phyloP scores from a whole-genome alignment of 2,888 invertebrate genomes.

The Chirona hameri region DNA sequence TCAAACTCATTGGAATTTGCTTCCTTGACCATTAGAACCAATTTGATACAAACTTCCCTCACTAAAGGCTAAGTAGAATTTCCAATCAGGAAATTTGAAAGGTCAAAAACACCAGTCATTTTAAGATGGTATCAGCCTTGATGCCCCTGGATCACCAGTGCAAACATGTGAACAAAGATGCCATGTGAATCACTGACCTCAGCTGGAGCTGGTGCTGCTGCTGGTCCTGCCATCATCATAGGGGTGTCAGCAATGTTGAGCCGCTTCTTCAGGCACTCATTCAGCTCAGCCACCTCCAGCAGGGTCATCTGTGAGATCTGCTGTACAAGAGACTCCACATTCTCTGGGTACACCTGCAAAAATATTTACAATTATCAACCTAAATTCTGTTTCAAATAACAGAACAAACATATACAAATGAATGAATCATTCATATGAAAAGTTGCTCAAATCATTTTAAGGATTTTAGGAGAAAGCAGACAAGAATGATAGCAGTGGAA shows the following conservation, averaged over 20 bases:
- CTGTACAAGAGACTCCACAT: slow-evolving; percentile 78
- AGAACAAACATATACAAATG: not conserved
- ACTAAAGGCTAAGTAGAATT: too few species aligned
- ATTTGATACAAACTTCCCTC: too few species aligned
- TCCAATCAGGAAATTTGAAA: too few species aligned
- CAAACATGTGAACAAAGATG: too few species aligned
- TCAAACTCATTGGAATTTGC: too few species aligned
- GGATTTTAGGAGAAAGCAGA: not conserved
- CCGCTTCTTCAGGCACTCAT: slow-evolving; percentile 77
- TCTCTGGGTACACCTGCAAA: slow-evolving; percentile 69
- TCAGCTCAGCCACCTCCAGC: slow-evolving; percentile 91
- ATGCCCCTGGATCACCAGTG: too few species aligned
- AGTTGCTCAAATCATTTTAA: not conserved
- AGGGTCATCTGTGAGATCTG: slow-evolving; percentile 83
- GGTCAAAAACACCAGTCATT: too few species aligned
- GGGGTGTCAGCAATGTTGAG: slow-evolving; percentile 90
- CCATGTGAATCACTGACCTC: slow-evolving; percentile 44
- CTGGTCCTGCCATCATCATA: slow-evolving; percentile 72
- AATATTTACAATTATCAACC: not conserved
- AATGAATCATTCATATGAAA: not conserved
- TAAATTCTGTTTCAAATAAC: not conserved
- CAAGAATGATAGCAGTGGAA: not conserved
- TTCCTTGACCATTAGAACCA: too few species aligned
- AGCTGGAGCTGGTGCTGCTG: slow-evolving; percentile 54
- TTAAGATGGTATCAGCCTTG: too few species aligned